Evolutionary conservation across 2,888 invertebrate species (phyloP).

Genomic region (Sesia apiformis): DNA sequence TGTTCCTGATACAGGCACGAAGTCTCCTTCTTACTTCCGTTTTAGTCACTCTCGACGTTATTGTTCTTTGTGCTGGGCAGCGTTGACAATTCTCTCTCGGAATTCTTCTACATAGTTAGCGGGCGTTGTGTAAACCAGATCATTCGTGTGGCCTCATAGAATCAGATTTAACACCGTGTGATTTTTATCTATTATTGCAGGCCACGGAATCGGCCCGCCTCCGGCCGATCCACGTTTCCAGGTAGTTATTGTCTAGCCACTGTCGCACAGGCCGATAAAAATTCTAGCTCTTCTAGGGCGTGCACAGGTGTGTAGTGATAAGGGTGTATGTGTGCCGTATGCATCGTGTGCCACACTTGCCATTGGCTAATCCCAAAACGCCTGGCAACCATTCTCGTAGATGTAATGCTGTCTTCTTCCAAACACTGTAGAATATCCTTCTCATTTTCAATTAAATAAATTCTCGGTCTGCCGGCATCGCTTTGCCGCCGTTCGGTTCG

Average conservation of each 20-base stretch:
- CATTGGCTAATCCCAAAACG: slow-evolving; percentile 1
- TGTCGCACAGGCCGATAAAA: neutral
- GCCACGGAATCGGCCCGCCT: no score
- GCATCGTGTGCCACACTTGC: slow-evolving; percentile 1
- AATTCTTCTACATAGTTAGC: no score
- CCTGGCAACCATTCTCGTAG: neutral
- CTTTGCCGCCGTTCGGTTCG: neutral
- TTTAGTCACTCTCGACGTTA: no score
- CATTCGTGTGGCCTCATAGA: neutral
- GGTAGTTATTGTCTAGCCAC: neutral
- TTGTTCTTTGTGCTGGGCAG: no score
- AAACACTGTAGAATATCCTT: neutral
- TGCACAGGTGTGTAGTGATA: neutral
- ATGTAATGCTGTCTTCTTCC: neutral
- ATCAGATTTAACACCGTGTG: neutral
- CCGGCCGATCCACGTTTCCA: neutral
- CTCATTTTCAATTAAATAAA: neutral
- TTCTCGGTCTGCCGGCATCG: neutral
- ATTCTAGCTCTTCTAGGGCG: neutral
- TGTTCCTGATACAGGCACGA: neutral
- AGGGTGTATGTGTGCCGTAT: neutral
- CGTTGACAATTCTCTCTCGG: no score
- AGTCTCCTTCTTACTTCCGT: no score
- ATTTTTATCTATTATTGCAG: no score
- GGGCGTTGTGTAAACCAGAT: neutral